Conservation (phyloP, 2,888 invertebrate genomes). For the Drosophila rubida region DNA sequence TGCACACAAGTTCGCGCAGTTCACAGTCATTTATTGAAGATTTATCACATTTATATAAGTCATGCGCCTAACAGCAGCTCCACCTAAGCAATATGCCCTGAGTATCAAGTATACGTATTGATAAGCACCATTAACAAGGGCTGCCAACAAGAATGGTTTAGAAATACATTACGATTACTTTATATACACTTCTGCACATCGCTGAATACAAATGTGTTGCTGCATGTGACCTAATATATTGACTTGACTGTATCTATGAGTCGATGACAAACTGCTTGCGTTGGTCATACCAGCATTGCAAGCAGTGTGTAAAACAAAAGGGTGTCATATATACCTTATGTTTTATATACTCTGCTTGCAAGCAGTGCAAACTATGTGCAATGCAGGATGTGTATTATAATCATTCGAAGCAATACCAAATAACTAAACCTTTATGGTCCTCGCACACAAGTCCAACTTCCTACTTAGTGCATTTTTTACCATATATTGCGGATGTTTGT, state of each 20-base stretch:
- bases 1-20: conserved; percentile 10
- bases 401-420: neutral
- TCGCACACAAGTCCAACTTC: conserved; percentile 18
- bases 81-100: too few relatives aligned
- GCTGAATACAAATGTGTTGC: too few relatives aligned
- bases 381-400: too few relatives aligned
- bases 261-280: conserved; percentile 7
- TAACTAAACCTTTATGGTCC: conserved; percentile 5
- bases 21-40: conserved; percentile 10
- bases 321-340: neutral
- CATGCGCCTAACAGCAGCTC: neutral
- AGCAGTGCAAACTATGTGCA: neutral
- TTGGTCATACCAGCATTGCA: neutral
- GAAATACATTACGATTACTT: too few relatives aligned
- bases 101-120: conserved; percentile 20
- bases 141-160: neutral
- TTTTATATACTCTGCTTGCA: neutral
- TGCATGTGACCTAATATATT: neutral
- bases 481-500: conserved; percentile 38
- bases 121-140: neutral
- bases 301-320: neutral
- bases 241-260: neutral
- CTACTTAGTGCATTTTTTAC: conserved; percentile 32
- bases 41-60: neutral
- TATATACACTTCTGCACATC: too few relatives aligned